Evolutionary conservation across 2,888 invertebrate species (phyloP).

Genomic region (Polyommatus icarus): DNA sequence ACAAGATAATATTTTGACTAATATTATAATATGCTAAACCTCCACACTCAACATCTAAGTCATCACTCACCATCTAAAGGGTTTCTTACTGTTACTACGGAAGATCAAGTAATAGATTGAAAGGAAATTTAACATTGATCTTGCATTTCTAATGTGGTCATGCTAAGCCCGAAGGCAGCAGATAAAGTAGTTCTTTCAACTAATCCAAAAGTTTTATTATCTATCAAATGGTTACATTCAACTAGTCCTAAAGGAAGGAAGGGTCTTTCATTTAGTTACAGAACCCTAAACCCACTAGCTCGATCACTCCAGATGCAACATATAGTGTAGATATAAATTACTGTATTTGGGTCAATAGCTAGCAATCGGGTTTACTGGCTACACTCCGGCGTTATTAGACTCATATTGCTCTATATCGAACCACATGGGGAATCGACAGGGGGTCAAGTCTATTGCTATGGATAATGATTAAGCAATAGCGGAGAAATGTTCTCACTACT

Average conservation of each 20-base stretch:
- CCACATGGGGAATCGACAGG: background rate
- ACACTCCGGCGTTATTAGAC: background rate
- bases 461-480: background rate
- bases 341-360: conserved; percentile 18
- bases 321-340: background rate
- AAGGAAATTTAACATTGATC: no score
- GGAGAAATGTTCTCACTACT: background rate
- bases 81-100: background rate
- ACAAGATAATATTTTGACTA: no score
- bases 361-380: conserved; percentile 3
- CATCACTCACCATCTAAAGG: background rate
- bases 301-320: background rate
- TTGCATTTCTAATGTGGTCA: background rate
- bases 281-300: background rate
- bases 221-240: no score
- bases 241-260: background rate
- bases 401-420: background rate
- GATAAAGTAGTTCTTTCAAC: background rate
- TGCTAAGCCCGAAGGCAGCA: no score
- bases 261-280: background rate
- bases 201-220: no score
- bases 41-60: background rate
- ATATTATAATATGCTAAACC: background rate
- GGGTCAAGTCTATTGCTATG: background rate
- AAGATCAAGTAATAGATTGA: background rate